Evolutionary conservation across 2,113 vertebrate genomes (phyloP).

Genomic region (Struthio camelus): DNA sequence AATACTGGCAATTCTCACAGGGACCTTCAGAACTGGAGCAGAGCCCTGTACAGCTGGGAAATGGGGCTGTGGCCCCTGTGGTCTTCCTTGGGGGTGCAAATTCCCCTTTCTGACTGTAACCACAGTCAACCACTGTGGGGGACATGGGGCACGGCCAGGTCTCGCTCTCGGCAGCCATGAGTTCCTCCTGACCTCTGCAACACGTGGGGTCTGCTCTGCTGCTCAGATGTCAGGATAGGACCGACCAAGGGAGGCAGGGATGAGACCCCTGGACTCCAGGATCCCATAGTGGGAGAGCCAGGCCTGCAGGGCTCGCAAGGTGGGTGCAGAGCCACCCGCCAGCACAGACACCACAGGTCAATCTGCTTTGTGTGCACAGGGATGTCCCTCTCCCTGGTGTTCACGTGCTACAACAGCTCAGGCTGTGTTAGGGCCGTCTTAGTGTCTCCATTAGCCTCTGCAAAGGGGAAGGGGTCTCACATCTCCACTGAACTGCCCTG

Average conservation of each 20-base stretch:
- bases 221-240: too few species aligned
- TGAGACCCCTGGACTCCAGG: background rate
- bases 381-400: background rate
- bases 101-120: constrained; percentile 26
- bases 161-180: background rate
- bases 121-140: background rate
- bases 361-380: background rate
- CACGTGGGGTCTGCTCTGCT: background rate
- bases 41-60: constrained; percentile 47
- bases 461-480: background rate
- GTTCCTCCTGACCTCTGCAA: background rate
- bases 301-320: background rate
- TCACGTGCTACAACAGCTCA: background rate
- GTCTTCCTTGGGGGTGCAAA: constrained; percentile 34
- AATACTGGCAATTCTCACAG: constrained; percentile 49
- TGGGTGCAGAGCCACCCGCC: background rate
- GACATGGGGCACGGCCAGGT: background rate
- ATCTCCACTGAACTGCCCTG: background rate
- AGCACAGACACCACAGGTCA: background rate
- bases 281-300: background rate
- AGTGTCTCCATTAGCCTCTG: fast-evolving
- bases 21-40: constrained; percentile 48
- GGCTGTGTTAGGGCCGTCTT: background rate
- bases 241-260: background rate
- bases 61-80: constrained; percentile 11